Base-by-base conservation (phyloP, 2,888 invertebrate genomes). In the Agonum fuliginosum region DNA sequence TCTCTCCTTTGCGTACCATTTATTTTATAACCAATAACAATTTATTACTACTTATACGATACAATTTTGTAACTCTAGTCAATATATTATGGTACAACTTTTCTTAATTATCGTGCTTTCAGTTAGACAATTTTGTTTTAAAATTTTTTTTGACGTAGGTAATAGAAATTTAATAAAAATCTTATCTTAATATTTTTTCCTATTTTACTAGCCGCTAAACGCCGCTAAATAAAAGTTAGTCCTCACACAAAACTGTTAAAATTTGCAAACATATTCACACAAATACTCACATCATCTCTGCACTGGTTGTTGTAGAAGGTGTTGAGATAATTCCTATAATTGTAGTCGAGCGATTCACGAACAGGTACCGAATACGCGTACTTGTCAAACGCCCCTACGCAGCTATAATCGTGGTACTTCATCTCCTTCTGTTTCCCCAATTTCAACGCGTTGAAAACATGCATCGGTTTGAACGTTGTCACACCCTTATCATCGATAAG, bases 401-500 rank as follows among this genome's bases (percentile, higher is more conserved):
- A 85, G 12, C 84, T 82, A 80, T 84, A 86, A 80, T 87, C 85
- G 72, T 84, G 84, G 34, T 84, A 83, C 71, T 82, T 82, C 48
- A 83, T 82, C n/a, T 82, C 81, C 17, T 83, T 89, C 0, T 91
- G 91, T 81, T 91, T 89, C 80, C 91, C 91, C 22, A 94, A 86
- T 80, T 92, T 91, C 73, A 94, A 86, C 0, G 93, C 93, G 22
- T 91, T 91, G 84, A 93, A 92, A 77, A 93, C 93, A 83, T 93
- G 93, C 81, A 93, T 87, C 0, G 94, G 94, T 83, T 93, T 93
- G 83, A 94, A 94, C 82, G 92, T 92, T 77, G 91, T 91, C 34
- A 94, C 91, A 20, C 95, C 94, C 80, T 89, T 91, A 85, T 95
- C 94, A 82, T 94, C 94, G 2, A 95, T 89, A 5, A 94, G 91